phyloP scores from a whole-genome alignment of 2,888 invertebrate genomes.

The Lasioglossum leucozonium region DNA sequence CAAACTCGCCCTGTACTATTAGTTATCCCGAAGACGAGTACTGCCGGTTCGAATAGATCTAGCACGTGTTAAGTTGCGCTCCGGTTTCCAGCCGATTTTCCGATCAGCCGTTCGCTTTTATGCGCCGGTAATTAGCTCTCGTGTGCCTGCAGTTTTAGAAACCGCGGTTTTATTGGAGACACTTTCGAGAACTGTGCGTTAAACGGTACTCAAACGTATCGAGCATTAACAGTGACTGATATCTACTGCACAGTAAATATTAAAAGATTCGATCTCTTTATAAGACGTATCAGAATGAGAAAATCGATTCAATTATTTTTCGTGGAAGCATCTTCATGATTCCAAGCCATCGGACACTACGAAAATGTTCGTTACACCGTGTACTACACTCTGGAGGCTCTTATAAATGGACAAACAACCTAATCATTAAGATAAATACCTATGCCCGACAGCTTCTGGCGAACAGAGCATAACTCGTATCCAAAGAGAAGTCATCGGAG shows the following conservation, averaged over 20 bases:
- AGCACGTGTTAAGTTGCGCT: not conserved
- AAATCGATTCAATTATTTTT: too few species aligned
- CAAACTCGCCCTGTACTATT: not conserved
- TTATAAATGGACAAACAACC: not conserved
- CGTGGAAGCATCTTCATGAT: too few species aligned
- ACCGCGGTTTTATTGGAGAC: not conserved
- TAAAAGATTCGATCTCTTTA: not conserved
- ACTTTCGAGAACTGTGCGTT: not conserved
- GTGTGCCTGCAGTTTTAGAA: not conserved
- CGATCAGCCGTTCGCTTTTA: not conserved
- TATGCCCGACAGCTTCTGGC: not conserved
- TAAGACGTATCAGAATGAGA: too few species aligned
- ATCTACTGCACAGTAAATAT: not conserved
- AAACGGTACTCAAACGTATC: too few species aligned
- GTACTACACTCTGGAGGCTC: not conserved
- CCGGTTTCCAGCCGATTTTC: not conserved
- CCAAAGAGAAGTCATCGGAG: not conserved
- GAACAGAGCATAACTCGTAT: not conserved
- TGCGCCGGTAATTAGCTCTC: not conserved
- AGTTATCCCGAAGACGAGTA: not conserved
- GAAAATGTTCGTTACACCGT: not conserved
- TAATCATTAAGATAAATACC: not conserved
- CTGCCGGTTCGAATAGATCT: not conserved
- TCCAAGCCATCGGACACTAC: not conserved
- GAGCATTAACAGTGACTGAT: too few species aligned